phyloP scores from a whole-genome alignment of 2,113 vertebrate genomes.

The Hirundichthys speculiger region DNA sequence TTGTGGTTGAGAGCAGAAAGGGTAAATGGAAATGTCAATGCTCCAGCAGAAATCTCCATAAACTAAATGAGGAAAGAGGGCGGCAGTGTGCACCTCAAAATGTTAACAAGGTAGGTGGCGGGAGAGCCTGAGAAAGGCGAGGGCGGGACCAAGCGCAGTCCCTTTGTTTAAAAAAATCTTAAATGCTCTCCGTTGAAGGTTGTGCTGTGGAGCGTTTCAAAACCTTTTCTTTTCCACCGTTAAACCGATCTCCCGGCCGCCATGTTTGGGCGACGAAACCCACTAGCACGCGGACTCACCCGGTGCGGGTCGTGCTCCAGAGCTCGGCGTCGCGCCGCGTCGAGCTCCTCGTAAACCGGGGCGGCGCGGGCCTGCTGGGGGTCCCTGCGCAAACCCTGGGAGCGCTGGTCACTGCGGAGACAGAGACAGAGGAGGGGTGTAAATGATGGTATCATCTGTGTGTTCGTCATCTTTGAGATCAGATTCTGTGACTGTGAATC shows the following conservation, averaged over 20 bases:
- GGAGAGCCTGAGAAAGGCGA: constrained; percentile 40
- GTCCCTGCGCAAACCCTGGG: constrained; percentile 63
- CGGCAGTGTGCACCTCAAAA: constrained; percentile 42
- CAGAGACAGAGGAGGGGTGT: constrained; percentile 4
- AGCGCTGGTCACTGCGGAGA: constrained; percentile 64
- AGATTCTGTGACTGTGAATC: too few species aligned
- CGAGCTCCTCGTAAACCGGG: constrained; percentile 73
- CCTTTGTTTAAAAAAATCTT: too few species aligned
- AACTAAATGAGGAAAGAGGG: constrained; percentile 57
- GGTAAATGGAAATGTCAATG: constrained; percentile 57
- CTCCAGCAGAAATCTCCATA: constrained; percentile 51
- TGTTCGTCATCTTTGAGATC: too few species aligned
- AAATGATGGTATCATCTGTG: too few species aligned
- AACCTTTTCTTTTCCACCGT: not conserved
- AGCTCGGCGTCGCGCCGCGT: constrained; percentile 43
- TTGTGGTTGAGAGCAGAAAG: constrained; percentile 7
- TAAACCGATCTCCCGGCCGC: not conserved
- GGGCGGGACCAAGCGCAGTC: too few species aligned
- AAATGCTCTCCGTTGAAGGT: too few species aligned
- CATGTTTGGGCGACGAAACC: not conserved
- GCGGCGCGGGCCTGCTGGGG: constrained; percentile 59
- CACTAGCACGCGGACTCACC: constrained; percentile 51
- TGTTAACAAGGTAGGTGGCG: constrained; percentile 66
- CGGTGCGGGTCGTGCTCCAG: constrained; percentile 71
- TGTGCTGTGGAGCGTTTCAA: too few species aligned